phyloP scores from a whole-genome alignment of 2,113 vertebrate species.

The Ochotona princeps region DNA sequence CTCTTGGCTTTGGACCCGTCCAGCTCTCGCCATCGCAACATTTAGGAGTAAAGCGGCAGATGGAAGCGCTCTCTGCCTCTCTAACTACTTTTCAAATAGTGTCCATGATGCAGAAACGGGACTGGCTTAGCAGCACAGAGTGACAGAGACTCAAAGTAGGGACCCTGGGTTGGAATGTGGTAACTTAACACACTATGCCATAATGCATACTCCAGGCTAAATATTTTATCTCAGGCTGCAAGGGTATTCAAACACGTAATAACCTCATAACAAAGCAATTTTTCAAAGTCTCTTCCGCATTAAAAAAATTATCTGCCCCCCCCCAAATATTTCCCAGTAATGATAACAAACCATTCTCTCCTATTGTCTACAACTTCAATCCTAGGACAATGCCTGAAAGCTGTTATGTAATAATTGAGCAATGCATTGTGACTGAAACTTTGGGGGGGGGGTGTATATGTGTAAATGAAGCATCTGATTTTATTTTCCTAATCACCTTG shows the following conservation, averaged over 20 bases:
- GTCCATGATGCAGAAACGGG: too few relatives aligned
- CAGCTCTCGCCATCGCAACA: too few relatives aligned
- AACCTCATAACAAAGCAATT: not conserved
- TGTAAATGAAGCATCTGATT: not conserved
- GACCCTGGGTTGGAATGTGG: too few relatives aligned
- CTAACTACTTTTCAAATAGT: too few relatives aligned
- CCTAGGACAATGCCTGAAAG: not conserved
- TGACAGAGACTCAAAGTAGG: too few relatives aligned
- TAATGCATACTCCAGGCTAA: too few relatives aligned
- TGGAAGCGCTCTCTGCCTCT: too few relatives aligned
- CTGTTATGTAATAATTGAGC: not conserved
- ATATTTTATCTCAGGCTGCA: not conserved
- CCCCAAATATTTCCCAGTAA: not conserved
- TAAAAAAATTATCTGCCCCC: not conserved
- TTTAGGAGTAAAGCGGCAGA: too few relatives aligned
- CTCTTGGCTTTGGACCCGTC: too few relatives aligned
- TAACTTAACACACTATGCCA: too few relatives aligned
- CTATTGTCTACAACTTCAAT: not conserved
- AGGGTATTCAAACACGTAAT: not conserved
- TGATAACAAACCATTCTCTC: not conserved
- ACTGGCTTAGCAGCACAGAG: too few relatives aligned
- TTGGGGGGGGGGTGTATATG: too few relatives aligned
- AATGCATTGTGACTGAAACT: not conserved
- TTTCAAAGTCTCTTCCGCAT: not conserved
- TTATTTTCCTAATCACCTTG: not conserved